A percentile compares a stretch with the other conserved stretches of the same genome.
Conservation (phyloP, 2,888 invertebrate genomes). For the Orchesellides sinensis region DNA sequence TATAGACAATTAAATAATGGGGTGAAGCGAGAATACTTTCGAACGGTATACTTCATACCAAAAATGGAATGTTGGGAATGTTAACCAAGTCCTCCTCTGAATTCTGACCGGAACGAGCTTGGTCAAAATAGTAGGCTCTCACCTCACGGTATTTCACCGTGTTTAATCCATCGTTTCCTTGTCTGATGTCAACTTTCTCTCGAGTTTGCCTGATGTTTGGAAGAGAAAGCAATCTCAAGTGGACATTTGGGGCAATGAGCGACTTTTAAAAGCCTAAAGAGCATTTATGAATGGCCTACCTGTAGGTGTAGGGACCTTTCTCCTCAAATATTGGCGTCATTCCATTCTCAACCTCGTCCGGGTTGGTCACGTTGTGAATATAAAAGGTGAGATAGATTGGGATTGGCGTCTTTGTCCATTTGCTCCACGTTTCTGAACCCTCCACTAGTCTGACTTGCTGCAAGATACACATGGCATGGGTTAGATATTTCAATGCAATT, state of each 20-base stretch:
- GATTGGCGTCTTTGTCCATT: slow-evolving; percentile 66
- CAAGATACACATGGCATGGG: too few species aligned
- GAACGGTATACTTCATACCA: slow-evolving; percentile 63
- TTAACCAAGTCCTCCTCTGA: slow-evolving; percentile 44
- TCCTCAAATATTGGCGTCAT: slow-evolving; percentile 40
- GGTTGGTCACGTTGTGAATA: slow-evolving; percentile 48
- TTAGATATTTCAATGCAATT: too few species aligned
- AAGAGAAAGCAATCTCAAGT: neutral
- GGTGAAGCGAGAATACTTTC: neutral
- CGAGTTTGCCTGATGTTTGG: slow-evolving; percentile 18
- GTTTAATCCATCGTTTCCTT: neutral
- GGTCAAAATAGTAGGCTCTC: slow-evolving; percentile 44
- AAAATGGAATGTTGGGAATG: slow-evolving; percentile 56
- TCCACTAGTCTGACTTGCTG: slow-evolving; percentile 35
- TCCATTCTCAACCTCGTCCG: slow-evolving; percentile 18
- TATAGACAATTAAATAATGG: neutral
- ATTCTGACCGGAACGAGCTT: neutral
- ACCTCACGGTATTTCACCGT: slow-evolving; percentile 37
- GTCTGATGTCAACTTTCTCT: slow-evolving; percentile 5
- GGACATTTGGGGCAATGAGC: neutral
- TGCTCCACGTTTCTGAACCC: slow-evolving; percentile 43
- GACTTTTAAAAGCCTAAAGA: too few species aligned
- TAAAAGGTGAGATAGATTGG: slow-evolving; percentile 51
- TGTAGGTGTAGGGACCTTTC: slow-evolving; percentile 64
- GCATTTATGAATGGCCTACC: slow-evolving; percentile 21